phyloP scores from a whole-genome alignment of 1,140 invertebrate genomes.

The Brachionus paranguensis region DNA sequence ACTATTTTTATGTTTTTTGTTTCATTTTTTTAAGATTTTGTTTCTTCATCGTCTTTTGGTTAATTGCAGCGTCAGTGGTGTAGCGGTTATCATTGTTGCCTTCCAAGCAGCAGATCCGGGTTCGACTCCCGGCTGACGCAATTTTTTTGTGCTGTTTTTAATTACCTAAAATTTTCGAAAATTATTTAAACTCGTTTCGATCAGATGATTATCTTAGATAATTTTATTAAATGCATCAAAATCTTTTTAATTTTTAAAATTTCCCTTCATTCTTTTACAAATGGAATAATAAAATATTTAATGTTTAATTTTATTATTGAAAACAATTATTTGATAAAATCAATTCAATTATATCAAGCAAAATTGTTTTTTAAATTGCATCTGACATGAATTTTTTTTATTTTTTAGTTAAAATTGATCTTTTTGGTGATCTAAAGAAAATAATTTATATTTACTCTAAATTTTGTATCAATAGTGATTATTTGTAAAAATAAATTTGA shows the following conservation, averaged over 20 bases:
- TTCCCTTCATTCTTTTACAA: not conserved
- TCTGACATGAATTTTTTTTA: too few species aligned
- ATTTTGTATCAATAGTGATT: too few species aligned
- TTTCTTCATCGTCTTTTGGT: not conserved
- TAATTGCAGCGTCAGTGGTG: slow-evolving; percentile 65
- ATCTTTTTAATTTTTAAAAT: not conserved
- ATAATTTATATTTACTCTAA: too few species aligned
- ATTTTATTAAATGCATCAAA: too few species aligned
- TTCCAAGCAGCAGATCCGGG: slow-evolving; percentile 90
- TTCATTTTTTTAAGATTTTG: not conserved
- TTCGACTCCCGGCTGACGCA: slow-evolving; percentile 69
- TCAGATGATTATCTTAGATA: too few species aligned
- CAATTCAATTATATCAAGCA: too few species aligned
- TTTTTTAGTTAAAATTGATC: too few species aligned
- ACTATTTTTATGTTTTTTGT: not conserved
- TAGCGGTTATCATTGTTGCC: slow-evolving; percentile 84
- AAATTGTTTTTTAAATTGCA: too few species aligned
- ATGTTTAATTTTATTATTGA: not conserved
- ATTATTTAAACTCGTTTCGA: too few species aligned
- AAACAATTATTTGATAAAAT: too few species aligned
- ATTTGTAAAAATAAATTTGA: too few species aligned
- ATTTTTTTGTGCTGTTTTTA: not conserved
- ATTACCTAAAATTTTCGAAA: not conserved
- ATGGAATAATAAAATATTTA: not conserved
- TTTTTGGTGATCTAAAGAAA: too few species aligned